Conservation (phyloP, 2,797 vertebrate genomes). For the Cephalopachus bancanus region DNA sequence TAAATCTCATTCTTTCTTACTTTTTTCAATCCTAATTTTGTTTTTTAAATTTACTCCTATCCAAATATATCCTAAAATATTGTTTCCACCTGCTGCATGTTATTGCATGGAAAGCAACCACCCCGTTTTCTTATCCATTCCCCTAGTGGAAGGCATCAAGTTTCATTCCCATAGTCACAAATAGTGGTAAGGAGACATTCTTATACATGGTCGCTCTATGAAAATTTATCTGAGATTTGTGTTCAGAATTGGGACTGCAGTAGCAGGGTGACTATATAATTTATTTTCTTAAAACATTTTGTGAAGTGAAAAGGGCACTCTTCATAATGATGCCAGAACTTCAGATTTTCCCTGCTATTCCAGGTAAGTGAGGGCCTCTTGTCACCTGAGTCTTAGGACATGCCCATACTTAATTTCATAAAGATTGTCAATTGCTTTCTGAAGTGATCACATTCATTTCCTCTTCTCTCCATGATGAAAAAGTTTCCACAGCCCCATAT, state of each 20-base stretch:
- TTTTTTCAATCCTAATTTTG: slow-evolving; percentile 17
- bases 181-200: not conserved
- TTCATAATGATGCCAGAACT: not conserved
- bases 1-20: slow-evolving; percentile 41
- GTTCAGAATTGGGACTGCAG: not conserved
- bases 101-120: not conserved
- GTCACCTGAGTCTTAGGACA: not conserved
- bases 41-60: slow-evolving; percentile 1
- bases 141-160: not conserved
- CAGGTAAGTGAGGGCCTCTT: not conserved
- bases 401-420: not conserved
- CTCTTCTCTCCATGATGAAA: not conserved
- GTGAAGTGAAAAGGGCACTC: not conserved
- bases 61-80: not conserved
- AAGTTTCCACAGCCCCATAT: not conserved
- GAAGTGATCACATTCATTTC: not conserved
- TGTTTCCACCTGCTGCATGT: not conserved
- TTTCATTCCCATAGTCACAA: slow-evolving; percentile 7
- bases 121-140: not conserved
- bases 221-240: not conserved
- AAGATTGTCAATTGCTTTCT: not conserved
- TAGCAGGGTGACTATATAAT: not conserved
- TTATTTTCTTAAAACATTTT: slow-evolving; percentile 49
- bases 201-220: not conserved
- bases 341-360: not conserved